Conservation (phyloP, 1,140 invertebrate species). For the Yoshiicerus persimilis region DNA sequence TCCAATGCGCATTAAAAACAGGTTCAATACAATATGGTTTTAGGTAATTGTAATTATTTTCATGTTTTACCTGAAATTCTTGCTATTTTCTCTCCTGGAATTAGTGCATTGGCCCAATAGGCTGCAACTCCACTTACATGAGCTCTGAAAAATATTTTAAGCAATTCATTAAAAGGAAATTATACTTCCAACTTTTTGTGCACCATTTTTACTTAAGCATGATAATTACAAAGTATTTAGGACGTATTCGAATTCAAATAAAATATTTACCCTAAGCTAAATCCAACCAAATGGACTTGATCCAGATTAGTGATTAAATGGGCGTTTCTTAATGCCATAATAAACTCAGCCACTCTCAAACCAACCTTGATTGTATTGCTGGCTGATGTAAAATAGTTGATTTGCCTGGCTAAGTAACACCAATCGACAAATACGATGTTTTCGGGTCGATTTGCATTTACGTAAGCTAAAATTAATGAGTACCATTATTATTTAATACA, state of each 20-base stretch:
- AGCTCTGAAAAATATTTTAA: not conserved
- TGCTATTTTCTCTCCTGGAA: not conserved
- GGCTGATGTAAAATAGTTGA: slow-evolving; percentile 34
- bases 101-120: not conserved
- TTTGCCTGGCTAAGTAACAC: not conserved
- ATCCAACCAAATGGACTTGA: slow-evolving; percentile 51
- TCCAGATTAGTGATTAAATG: not conserved
- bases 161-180: no score
- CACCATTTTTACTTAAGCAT: no score
- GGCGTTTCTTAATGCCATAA: not conserved
- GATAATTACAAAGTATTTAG: no score
- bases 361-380: slow-evolving; percentile 34
- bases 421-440: slow-evolving; percentile 39
- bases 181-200: no score
- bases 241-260: no score
- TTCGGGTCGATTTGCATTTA: not conserved
- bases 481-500: not conserved
- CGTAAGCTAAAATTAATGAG: not conserved
- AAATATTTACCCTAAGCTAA: slow-evolving; percentile 46
- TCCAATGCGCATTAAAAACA: no score
- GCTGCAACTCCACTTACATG: slow-evolving; percentile 50
- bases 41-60: not conserved
- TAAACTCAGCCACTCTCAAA: slow-evolving; percentile 31
- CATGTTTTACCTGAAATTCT: slow-evolving; percentile 36
- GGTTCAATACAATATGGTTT: no score